These are phyloP conservation scores for Burhinus bistriatus DNA, from an alignment of 2,113 vertebrate genomes.

Conservation along the genomic window DNA sequence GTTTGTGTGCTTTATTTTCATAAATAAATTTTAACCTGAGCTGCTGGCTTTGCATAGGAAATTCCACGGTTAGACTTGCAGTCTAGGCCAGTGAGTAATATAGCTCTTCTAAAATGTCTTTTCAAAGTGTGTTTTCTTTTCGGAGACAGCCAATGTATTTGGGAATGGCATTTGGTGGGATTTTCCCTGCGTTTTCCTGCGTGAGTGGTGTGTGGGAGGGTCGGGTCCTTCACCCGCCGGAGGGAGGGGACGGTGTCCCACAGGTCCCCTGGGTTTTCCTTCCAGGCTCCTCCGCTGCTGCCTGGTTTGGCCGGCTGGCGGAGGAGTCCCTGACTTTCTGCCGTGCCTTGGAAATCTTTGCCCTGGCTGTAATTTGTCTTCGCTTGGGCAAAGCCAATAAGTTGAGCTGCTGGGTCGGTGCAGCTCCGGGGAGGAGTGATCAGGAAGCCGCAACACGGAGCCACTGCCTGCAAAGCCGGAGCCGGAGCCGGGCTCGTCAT, in stretches of 20 bases:
- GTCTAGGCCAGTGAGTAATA: neutral
- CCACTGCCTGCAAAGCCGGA: neutral
- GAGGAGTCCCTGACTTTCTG: neutral
- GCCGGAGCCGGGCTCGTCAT: neutral
- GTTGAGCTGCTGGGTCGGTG: neutral
- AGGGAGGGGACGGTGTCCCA: accelerated
- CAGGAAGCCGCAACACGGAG: accelerated
- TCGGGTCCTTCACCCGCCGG: accelerated
- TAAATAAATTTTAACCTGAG: neutral
- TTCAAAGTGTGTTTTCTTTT: accelerated
- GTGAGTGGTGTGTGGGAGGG: accelerated
- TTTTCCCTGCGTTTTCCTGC: neutral
- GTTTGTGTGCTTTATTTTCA: neutral
- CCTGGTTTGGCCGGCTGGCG: neutral
- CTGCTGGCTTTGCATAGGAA: neutral
- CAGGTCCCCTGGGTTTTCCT: neutral
- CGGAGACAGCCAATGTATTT: neutral
- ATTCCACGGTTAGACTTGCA: neutral
- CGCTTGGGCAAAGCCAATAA: neutral
- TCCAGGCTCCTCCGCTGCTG: neutral
- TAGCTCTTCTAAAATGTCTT: neutral
- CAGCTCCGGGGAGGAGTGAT: neutral
- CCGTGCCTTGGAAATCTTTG: neutral
- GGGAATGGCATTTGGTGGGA: neutral
- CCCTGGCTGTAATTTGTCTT: neutral